These are phyloP conservation scores for Epinotia bilunana DNA, from an alignment of 2,888 invertebrate species.

Conservation along the genomic window DNA sequence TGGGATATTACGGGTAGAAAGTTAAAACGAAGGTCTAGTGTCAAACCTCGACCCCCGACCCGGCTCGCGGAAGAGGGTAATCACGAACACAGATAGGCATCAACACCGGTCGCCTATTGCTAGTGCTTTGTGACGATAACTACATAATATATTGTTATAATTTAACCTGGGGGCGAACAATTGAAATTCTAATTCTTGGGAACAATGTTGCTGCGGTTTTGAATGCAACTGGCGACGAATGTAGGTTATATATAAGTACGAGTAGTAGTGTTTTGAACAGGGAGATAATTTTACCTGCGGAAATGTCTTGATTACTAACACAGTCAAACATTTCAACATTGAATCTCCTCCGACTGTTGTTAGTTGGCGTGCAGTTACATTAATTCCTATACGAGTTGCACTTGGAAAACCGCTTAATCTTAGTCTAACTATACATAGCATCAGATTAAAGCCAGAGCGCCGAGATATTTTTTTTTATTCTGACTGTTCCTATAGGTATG, in stretches of 20 bases:
- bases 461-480: too few relatives aligned
- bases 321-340: too few relatives aligned
- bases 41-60: constrained; percentile 76
- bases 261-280: background rate
- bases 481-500: too few relatives aligned
- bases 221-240: constrained; percentile 16
- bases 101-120: constrained; percentile 54
- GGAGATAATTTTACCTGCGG: too few relatives aligned
- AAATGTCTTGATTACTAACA: too few relatives aligned
- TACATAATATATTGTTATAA: constrained; percentile 48
- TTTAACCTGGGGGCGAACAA: constrained; percentile 20
- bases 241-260: constrained; percentile 11
- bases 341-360: too few relatives aligned
- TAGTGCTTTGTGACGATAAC: constrained; percentile 60
- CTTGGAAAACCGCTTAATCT: too few relatives aligned
- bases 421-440: too few relatives aligned
- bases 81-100: constrained; percentile 64
- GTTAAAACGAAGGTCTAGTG: constrained; percentile 56
- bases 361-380: too few relatives aligned
- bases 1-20: constrained; percentile 51
- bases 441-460: too few relatives aligned
- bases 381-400: too few relatives aligned
- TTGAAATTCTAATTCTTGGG: constrained; percentile 23
- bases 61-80: constrained; percentile 79
- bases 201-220: constrained; percentile 1